Evolutionary conservation across 2,113 vertebrate species (phyloP), one percentile per base, ranked within the genome.

Genomic region (Zosterops japonicus): DNA sequence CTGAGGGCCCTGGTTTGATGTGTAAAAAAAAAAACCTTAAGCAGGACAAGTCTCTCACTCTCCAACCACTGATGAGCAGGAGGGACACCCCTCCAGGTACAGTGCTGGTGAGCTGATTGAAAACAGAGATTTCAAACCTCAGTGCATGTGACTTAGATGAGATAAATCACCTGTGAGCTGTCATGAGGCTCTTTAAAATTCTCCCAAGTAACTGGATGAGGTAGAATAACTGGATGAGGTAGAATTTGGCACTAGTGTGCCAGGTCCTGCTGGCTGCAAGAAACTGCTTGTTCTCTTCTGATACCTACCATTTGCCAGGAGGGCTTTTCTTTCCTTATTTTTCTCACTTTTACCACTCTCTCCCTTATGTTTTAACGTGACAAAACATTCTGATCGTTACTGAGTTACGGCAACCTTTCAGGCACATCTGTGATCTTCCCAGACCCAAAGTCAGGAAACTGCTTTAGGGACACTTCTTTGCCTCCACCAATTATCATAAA

Each of bases 401-500:
- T 56, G 20, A 35, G 9, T 21, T 20, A 5, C 4, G 33, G 12
- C n/a, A 65, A 24, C 18, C 3, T 1, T 42, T 74, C 53, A 65
- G 33, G 15, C 3, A 50, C 22, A 5, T 4, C 12, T 6, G 8
- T 31, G 29, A 25, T 1, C 47, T 60, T n/a, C 8, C 20, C 46
- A 21, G 36, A 20, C 2, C 57, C 15, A 19, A 12, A 8, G 13
- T 41, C 31, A 87, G 36, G 14, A 60, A 68, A 50, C 3, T 60
- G 5, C 13, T 57, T 70, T 42, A 67, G 35, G 44, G 36, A 42
- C 28, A 35, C 7, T 19, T 63, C 21, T 11, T 65, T 87, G 15
- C n/a, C 49, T 77, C 0, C 0, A 8, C 28, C n/a, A 3, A 6
- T 6, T 25, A 3, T 29, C 8, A 13, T 3, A 8, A 47, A 7